Percentiles rank a stretch among this genome's conserved stretches.
Conservation (phyloP, 2,113 vertebrate genomes). For the Trochalopteron elliotii region DNA sequence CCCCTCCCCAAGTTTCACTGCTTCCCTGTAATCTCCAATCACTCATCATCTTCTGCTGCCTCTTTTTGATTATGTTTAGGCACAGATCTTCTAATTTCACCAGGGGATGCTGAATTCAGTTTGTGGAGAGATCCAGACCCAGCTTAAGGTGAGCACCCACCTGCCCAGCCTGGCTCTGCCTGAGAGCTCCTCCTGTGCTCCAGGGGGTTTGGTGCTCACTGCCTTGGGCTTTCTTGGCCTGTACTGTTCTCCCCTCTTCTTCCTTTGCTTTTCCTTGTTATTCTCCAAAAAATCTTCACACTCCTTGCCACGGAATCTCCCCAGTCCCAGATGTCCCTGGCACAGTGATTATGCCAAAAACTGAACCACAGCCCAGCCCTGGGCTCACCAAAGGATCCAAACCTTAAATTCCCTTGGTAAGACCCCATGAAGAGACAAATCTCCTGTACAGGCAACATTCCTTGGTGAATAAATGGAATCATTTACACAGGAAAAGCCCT, state of each 20-base stretch:
- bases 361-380: fast-evolving
- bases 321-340: neutral
- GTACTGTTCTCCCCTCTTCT: neutral
- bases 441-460: neutral
- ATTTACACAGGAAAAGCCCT: neutral
- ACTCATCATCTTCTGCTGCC: neutral
- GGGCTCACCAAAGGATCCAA: neutral
- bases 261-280: neutral
- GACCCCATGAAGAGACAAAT: neutral
- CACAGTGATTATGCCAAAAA: neutral
- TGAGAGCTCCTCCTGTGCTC: neutral
- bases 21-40: neutral
- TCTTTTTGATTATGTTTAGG: neutral
- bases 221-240: neutral
- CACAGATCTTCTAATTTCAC: neutral
- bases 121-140: neutral
- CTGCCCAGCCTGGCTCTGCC: neutral
- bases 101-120: neutral
- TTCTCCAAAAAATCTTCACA: neutral
- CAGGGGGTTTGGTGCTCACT: neutral
- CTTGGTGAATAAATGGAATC: neutral
- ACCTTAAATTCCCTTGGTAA: neutral
- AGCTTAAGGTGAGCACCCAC: neutral
- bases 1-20: neutral
- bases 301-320: fast-evolving